Percentiles rank a stretch among this genome's conserved stretches.
Conservation (phyloP, 2,888 invertebrate genomes). For the Serrognathus titanus region DNA sequence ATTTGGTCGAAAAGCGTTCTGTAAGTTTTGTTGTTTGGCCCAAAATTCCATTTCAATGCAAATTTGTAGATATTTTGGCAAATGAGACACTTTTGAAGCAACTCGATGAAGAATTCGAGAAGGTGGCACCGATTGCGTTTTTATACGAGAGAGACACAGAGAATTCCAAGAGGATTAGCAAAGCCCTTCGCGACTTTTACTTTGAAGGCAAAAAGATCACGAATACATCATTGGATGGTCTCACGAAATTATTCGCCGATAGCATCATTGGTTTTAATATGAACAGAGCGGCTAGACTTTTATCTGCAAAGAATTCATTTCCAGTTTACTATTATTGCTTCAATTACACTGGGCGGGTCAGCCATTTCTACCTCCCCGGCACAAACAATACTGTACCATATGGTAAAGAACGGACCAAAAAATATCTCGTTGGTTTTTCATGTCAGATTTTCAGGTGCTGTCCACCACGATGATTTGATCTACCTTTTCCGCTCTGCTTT, state of each 20-base stretch:
- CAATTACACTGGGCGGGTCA: constrained; percentile 58
- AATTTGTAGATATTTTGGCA: constrained; percentile 50
- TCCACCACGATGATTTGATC: constrained; percentile 52
- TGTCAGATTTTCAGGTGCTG: constrained; percentile 36
- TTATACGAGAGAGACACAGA: constrained; percentile 57
- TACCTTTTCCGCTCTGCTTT: constrained; percentile 46
- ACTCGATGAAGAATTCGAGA: constrained; percentile 60
- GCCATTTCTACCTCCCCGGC: constrained; percentile 53
- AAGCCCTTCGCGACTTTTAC: constrained; percentile 53
- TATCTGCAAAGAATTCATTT: constrained; percentile 54
- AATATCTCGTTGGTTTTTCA: too few relatives aligned
- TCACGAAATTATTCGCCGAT: constrained; percentile 58
- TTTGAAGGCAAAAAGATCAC: constrained; percentile 48
- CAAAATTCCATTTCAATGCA: too few relatives aligned
- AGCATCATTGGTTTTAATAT: constrained; percentile 57
- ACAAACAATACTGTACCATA: constrained; percentile 36
- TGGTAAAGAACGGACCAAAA: constrained; percentile 20
- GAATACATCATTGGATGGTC: constrained; percentile 39
- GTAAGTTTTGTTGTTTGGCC: constrained; percentile 45
- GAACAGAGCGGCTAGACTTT: constrained; percentile 59
- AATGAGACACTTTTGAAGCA: constrained; percentile 54
- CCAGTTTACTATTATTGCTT: constrained; percentile 63
- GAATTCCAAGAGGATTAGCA: constrained; percentile 52
- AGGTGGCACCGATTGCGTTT: constrained; percentile 63
- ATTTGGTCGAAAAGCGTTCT: constrained; percentile 56